A percentile compares a stretch with the other conserved stretches of the same genome.
These are phyloP conservation scores for Phoebastria nigripes DNA, from an alignment of 2,797 vertebrate species.

Conservation along the genomic window DNA sequence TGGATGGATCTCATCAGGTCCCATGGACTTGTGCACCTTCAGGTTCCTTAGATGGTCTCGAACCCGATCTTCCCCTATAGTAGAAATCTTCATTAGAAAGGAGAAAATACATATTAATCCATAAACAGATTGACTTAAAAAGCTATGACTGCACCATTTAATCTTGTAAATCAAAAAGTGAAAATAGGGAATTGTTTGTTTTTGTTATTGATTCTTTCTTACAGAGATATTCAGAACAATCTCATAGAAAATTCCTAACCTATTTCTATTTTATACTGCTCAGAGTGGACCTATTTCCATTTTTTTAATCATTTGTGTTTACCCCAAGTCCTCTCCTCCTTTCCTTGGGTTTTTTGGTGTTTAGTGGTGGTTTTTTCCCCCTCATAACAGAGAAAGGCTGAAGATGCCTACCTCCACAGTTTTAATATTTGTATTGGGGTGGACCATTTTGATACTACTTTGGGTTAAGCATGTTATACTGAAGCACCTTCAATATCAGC, in stretches of 20 bases:
- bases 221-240: neutral
- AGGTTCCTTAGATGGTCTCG: too few relatives aligned
- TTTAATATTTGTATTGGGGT: neutral
- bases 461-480: neutral
- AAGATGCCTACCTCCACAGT: neutral
- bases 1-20: too few relatives aligned
- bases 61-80: too few relatives aligned
- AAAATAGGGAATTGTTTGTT: neutral
- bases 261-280: neutral
- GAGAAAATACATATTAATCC: neutral
- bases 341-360: neutral
- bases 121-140: neutral
- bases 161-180: neutral
- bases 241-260: neutral
- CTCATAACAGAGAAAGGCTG: neutral
- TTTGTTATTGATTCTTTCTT: neutral
- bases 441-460: neutral
- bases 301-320: neutral
- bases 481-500: neutral
- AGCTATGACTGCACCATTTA: neutral
- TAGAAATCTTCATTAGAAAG: neutral
- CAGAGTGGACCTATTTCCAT: neutral
- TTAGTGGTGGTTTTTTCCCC: rapidly evolving
- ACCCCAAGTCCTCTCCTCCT: neutral
- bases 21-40: too few relatives aligned